phyloP scores from a whole-genome alignment of 2,113 vertebrate genomes.

The Sisor rabdophorus region DNA sequence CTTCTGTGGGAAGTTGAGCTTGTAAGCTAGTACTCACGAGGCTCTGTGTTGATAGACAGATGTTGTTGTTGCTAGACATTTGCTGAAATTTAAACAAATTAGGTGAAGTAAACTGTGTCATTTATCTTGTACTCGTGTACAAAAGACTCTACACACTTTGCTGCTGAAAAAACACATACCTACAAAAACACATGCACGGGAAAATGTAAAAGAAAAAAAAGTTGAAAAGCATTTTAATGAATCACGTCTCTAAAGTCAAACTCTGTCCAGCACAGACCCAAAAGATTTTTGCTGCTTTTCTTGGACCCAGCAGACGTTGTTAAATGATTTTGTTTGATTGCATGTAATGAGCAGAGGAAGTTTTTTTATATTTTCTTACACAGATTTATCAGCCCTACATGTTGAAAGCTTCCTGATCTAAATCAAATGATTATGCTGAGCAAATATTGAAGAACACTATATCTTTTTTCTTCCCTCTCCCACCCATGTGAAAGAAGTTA shows the following conservation, averaged over 20 bases:
- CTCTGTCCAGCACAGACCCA: constrained; percentile 49
- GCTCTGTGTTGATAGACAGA: constrained; percentile 11
- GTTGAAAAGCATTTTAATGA: constrained; percentile 21
- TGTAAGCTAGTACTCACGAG: neutral
- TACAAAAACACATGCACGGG: constrained; percentile 14
- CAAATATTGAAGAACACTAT: neutral
- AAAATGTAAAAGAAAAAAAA: constrained; percentile 23
- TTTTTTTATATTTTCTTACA: constrained; percentile 43
- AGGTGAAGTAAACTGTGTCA: neutral
- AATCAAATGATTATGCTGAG: constrained; percentile 25
- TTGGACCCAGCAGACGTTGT: constrained; percentile 50
- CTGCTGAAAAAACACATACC: constrained; percentile 1
- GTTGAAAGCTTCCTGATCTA: constrained; percentile 31
- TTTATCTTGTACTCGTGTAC: neutral
- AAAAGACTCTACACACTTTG: neutral
- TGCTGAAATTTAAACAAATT: constrained; percentile 15
- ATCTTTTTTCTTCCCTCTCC: constrained; percentile 5
- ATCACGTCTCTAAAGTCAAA: constrained; percentile 50
- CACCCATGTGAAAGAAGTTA: constrained; percentile 6
- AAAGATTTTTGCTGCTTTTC: constrained; percentile 60
- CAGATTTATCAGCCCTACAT: constrained; percentile 47
- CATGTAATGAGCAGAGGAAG: constrained; percentile 58
- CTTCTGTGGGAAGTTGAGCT: constrained; percentile 7
- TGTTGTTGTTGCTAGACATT: constrained; percentile 3
- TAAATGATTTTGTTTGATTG: constrained; percentile 61